Evolutionary conservation across 2,113 vertebrate genomes (phyloP).

Genomic region (Chaetorhynchus papuensis): DNA sequence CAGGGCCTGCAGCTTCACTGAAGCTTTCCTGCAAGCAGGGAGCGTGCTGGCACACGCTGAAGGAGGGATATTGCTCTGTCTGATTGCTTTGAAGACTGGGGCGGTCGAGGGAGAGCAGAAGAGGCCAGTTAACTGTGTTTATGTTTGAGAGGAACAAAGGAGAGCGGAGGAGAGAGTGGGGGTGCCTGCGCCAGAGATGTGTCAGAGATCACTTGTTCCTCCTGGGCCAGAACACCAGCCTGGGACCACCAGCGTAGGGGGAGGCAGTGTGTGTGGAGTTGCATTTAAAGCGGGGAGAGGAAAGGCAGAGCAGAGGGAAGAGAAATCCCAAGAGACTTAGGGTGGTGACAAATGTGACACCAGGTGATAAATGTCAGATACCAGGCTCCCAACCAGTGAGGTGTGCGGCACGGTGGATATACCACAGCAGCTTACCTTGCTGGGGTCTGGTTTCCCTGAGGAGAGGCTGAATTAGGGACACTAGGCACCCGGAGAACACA

Average conservation of each 20-base stretch:
- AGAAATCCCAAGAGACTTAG: neutral
- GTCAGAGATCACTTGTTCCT: slow-evolving; percentile 72
- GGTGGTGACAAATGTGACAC: neutral
- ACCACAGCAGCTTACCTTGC: neutral
- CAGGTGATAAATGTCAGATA: neutral
- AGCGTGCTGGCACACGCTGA: slow-evolving; percentile 15
- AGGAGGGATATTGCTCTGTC: neutral
- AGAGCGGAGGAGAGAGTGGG: neutral
- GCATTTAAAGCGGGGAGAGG: neutral
- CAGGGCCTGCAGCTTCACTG: neutral
- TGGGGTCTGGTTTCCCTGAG: neutral
- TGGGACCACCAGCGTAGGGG: slow-evolving; percentile 75
- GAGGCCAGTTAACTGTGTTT: slow-evolving; percentile 65
- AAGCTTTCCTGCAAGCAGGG: neutral
- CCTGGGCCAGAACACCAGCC: slow-evolving; percentile 56
- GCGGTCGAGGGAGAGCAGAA: neutral
- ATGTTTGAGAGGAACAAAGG: slow-evolving; percentile 63
- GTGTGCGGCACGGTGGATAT: rapidly evolving
- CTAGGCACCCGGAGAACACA: neutral
- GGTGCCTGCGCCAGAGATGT: slow-evolving; percentile 52
- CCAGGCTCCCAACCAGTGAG: rapidly evolving
- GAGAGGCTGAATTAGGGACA: neutral
- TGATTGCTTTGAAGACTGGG: slow-evolving; percentile 19
- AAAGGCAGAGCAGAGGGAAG: neutral
- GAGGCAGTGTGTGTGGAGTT: rapidly evolving